Evolutionary conservation across 92 coral and sea anemone species (phyloP), one percentile per base, ranked within the genome.

Genomic region (Anthopleura xanthogrammica): DNA sequence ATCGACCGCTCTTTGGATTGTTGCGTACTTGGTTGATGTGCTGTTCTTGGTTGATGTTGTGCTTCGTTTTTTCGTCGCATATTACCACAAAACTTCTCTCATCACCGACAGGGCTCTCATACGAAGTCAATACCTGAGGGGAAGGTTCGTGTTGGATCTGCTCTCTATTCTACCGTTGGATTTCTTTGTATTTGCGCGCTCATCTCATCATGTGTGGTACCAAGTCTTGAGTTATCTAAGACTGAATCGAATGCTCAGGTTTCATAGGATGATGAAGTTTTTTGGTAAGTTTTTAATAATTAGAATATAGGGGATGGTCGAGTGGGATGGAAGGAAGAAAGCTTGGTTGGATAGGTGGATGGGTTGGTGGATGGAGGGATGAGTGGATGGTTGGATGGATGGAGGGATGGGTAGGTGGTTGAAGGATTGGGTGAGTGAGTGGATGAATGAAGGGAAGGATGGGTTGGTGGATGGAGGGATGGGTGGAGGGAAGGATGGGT

Each of bases 241-340:
- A 74, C 79, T 93, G 78, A 93, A 93, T 77, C 90, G 97, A 4
- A 40, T 92, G 76, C 65, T 93, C 11, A 91, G 97, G 70, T 80
- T 91, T 80, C 77, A 87, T 80, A 81, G 95, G 77, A 80, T 93
- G 7, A 17, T 85, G 55, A 83, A 88, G 50, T 93, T 86, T 75
- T 91, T 93, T 76, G 90, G 97, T 93, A 83, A 85, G 97, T 89
- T 40, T 13, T 23, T 55, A n/a, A 2, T 13, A 3, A 54, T 22
- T 39, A 39, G 9, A n/a, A 20, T 20, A 22, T 40, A 20, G 10
- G 1, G 11, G 64, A 41, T 68, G 41, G 74, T 0, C 3, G 57
- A 16, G 39, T 12, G 24, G 12, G 39, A 0, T 41, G 57, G 77
- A 40, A 39, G 6, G 17, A 10, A 2, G 77, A 0, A 22, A 16